phyloP scores from a whole-genome alignment of 2,888 invertebrate genomes.

The Apodemia duryi region DNA sequence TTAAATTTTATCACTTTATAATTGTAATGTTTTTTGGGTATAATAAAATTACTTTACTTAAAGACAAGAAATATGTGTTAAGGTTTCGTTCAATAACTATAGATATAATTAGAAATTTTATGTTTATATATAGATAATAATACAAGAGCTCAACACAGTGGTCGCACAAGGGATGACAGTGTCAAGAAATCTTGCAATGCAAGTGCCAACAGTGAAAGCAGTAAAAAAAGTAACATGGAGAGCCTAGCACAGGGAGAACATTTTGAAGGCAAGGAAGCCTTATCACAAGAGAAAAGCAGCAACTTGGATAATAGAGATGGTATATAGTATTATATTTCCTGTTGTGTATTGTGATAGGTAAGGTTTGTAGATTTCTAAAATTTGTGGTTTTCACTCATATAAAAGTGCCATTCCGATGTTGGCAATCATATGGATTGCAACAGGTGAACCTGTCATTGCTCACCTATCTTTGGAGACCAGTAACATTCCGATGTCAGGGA shows the following conservation, averaged over 20 bases:
- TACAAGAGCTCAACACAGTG: constrained; percentile 57
- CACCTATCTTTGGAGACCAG: no score
- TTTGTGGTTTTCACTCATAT: no score
- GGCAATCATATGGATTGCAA: no score
- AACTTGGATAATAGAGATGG: constrained; percentile 55
- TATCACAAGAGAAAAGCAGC: constrained; percentile 55
- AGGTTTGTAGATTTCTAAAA: no score
- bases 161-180: constrained; percentile 71
- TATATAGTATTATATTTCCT: constrained; percentile 29
- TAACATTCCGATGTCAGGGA: no score
- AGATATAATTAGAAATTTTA: background rate
- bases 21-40: background rate
- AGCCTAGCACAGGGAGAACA: constrained; percentile 69
- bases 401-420: no score
- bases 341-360: constrained; percentile 19
- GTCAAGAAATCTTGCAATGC: constrained; percentile 66
- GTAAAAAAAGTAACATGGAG: constrained; percentile 67
- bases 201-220: constrained; percentile 53
- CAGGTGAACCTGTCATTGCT: no score
- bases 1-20: background rate
- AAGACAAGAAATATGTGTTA: background rate
- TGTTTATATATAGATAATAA: constrained; percentile 51
- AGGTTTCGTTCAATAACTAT: background rate
- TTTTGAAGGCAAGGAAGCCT: constrained; percentile 62
- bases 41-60: background rate